These are phyloP conservation scores for Oenanthe oenanthe DNA, from an alignment of 2,113 vertebrate genomes.

Conservation along the genomic window DNA sequence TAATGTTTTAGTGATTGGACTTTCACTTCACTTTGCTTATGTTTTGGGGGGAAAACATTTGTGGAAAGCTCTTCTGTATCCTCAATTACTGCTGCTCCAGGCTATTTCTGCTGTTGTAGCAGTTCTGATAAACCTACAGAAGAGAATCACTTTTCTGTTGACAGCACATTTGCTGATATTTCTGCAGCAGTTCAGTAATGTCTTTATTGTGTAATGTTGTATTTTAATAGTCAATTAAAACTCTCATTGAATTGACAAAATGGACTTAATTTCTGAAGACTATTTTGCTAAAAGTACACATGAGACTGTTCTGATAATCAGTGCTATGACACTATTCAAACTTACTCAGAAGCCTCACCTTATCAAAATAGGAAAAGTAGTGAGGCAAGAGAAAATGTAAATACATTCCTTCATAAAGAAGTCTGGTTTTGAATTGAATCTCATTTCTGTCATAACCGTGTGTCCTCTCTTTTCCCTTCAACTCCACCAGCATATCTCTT, in stretches of 20 bases:
- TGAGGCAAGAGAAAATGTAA: background rate
- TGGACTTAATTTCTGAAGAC: conserved; percentile 20
- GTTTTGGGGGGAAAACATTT: background rate
- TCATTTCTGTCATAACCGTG: background rate
- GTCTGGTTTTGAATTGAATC: background rate
- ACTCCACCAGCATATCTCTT: background rate
- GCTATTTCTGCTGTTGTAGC: conserved; percentile 1
- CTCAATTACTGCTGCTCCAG: background rate
- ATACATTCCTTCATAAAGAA: background rate
- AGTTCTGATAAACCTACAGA: background rate
- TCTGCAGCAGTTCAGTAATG: conserved; percentile 11
- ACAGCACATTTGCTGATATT: background rate
- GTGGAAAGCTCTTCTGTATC: background rate
- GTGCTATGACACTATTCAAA: background rate
- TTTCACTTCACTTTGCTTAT: background rate
- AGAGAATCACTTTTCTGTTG: background rate
- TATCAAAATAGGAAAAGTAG: background rate
- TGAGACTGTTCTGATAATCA: conserved; percentile 23
- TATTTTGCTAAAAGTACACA: conserved; percentile 26
- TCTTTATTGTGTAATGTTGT: conserved; percentile 18
- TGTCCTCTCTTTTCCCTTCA: background rate
- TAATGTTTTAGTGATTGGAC: background rate
- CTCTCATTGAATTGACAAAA: conserved; percentile 48
- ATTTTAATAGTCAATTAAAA: conserved; percentile 58
- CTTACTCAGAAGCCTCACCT: background rate